Evolutionary conservation across 2,888 invertebrate species (phyloP).

Genomic region (Microplitis deprimator): DNA sequence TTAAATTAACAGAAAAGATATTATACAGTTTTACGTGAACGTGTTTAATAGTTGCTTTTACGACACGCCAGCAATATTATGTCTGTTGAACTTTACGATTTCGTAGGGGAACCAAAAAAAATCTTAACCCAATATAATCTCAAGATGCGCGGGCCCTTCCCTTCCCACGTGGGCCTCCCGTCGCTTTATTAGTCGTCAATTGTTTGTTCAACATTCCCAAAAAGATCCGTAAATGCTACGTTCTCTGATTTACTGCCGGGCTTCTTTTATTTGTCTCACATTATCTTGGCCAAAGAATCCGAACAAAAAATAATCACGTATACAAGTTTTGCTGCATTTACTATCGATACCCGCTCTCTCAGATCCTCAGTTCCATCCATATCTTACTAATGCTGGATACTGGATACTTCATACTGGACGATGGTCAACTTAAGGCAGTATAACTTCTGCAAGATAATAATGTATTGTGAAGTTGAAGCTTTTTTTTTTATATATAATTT

Average conservation of each 20-base stretch:
- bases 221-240: conserved; percentile 69
- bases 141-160: conserved; percentile 32
- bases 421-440: background rate
- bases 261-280: conserved; percentile 39
- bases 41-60: conserved; percentile 38
- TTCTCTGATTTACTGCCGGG: conserved; percentile 66
- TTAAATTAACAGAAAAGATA: conserved; percentile 10
- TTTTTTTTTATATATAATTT: conserved; percentile 25
- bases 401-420: background rate
- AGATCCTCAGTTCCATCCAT: background rate
- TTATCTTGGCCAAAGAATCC: conserved; percentile 27
- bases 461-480: conserved; percentile 26
- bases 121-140: conserved; percentile 30
- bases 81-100: conserved; percentile 41
- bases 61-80: conserved; percentile 28
- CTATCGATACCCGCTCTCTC: background rate
- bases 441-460: conserved; percentile 29
- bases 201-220: conserved; percentile 71
- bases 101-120: conserved; percentile 31
- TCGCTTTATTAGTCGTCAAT: conserved; percentile 71
- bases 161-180: conserved; percentile 65
- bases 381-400: conserved; percentile 18
- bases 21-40: conserved; percentile 35
- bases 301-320: conserved; percentile 31
- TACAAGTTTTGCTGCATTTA: conserved; percentile 30